These are phyloP conservation scores for Tupaia tana DNA, from an alignment of 2,113 vertebrate genomes.

Conservation along the genomic window DNA sequence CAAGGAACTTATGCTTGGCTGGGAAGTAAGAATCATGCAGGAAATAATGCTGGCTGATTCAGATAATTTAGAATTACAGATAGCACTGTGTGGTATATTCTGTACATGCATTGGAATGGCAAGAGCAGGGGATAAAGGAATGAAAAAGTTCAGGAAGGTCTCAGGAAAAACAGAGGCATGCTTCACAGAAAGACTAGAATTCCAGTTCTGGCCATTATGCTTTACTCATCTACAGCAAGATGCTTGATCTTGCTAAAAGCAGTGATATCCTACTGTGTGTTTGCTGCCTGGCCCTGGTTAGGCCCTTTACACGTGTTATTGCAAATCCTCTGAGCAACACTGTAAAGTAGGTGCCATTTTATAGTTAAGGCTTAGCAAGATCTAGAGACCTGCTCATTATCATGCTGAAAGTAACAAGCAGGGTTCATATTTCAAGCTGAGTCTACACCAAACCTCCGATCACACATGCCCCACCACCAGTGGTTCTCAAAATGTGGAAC, in stretches of 20 bases:
- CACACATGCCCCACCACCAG: neutral
- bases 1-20: neutral
- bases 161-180: neutral
- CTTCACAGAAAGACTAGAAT: neutral
- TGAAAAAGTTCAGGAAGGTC: neutral
- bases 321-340: neutral
- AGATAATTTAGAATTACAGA: neutral
- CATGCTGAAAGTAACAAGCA: neutral
- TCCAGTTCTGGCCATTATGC: neutral
- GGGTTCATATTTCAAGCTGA: neutral
- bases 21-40: neutral
- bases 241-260: rapidly evolving
- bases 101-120: neutral
- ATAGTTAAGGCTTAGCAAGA: neutral
- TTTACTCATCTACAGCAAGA: neutral
- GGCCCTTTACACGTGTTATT: neutral
- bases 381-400: neutral
- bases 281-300: neutral
- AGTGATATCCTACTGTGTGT: rapidly evolving
- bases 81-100: rapidly evolving
- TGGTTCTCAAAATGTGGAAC: neutral
- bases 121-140: rapidly evolving
- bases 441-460: neutral
- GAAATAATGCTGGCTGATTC: neutral
- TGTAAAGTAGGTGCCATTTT: neutral